Conservation (phyloP, 2,888 invertebrate genomes). For the Zonitis immaculata region DNA sequence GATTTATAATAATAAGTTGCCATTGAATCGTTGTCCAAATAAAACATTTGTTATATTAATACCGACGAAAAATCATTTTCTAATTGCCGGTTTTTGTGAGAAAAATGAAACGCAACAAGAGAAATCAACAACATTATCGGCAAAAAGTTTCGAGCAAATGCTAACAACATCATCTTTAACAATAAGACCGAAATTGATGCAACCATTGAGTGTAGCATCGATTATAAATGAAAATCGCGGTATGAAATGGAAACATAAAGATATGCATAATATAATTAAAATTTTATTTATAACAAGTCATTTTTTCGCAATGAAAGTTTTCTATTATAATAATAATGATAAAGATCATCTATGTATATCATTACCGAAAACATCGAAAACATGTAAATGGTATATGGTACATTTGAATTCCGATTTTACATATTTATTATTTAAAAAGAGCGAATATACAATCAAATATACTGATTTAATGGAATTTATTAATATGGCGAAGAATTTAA, state of each 20-base stretch:
- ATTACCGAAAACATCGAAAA: constrained; percentile 20
- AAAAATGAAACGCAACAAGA: constrained; percentile 23
- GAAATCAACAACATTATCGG: not conserved
- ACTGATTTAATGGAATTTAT: constrained; percentile 51
- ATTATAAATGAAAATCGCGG: not conserved
- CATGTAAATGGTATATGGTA: constrained; percentile 53
- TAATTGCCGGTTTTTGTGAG: constrained; percentile 42
- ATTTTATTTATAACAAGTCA: constrained; percentile 35
- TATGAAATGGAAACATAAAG: constrained; percentile 26
- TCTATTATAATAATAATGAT: constrained; percentile 1
- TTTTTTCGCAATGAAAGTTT: constrained; percentile 23
- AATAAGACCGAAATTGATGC: not conserved
- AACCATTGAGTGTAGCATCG: too few species aligned
- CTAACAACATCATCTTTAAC: not conserved
- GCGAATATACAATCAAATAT: constrained; percentile 54
- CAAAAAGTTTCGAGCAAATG: not conserved
- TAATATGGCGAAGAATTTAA: constrained; percentile 48
- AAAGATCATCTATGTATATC: not conserved
- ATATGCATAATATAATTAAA: constrained; percentile 20
- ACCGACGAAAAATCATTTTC: constrained; percentile 33
- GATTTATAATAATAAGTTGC: constrained; percentile 34
- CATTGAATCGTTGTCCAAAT: constrained; percentile 28
- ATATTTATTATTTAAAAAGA: constrained; percentile 52
- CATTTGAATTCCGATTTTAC: constrained; percentile 54
- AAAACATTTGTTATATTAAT: constrained; percentile 38